Evolutionary conservation across 2,888 invertebrate genomes (phyloP).

Genomic region (Lasioglossum villosulum): DNA sequence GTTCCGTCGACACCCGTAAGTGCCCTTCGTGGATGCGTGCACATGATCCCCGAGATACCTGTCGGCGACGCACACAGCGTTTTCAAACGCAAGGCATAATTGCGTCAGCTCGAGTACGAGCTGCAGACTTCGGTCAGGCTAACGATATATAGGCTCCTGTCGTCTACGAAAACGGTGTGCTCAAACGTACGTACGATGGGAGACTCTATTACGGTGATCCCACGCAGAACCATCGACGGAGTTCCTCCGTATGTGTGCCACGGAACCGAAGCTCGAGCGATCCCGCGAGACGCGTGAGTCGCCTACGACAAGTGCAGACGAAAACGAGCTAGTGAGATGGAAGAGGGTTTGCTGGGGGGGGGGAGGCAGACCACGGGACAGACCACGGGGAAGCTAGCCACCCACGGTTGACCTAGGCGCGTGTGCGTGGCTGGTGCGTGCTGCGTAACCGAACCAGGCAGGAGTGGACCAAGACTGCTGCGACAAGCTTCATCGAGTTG

Average conservation of each 20-base stretch:
- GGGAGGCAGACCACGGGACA: background rate
- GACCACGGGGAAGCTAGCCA: slow-evolving; percentile 31
- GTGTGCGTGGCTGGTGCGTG: slow-evolving; percentile 42
- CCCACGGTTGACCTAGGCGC: slow-evolving; percentile 59
- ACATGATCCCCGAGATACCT: background rate
- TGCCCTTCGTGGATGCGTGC: slow-evolving; percentile 17
- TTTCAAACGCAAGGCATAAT: background rate
- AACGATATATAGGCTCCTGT: too few species aligned
- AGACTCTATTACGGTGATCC: background rate
- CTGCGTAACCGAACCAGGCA: slow-evolving; percentile 7
- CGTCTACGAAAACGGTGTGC: background rate
- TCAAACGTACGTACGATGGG: background rate
- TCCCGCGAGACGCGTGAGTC: background rate
- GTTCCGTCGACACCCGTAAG: slow-evolving; percentile 27
- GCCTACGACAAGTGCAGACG: slow-evolving; percentile 44
- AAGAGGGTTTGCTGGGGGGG: slow-evolving; percentile 24
- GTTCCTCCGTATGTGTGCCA: background rate
- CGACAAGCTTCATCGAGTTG: background rate
- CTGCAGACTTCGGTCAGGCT: background rate
- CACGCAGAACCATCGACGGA: background rate
- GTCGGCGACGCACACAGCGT: background rate
- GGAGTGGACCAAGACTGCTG: slow-evolving; percentile 7
- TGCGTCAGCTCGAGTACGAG: background rate
- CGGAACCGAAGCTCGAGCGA: background rate
- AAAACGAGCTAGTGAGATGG: slow-evolving; percentile 9